These are phyloP conservation scores for Halcyon malimbica DNA, from an alignment of 2,113 vertebrate genomes.

Conservation along the genomic window DNA sequence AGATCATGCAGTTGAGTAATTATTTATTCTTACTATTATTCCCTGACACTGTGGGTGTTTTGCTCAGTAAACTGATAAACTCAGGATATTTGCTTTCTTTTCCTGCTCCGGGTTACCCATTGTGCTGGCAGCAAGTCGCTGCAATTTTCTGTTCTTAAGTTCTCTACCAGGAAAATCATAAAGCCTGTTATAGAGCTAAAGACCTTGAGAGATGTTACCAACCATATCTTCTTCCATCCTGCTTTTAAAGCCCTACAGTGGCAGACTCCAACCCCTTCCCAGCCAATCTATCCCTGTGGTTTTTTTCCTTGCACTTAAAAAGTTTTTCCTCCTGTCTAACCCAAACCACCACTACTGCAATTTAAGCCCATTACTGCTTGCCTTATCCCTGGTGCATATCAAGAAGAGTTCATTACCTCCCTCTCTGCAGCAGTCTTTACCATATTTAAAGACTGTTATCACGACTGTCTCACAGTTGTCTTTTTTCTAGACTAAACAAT, in stretches of 20 bases:
- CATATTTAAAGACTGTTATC: constrained; percentile 58
- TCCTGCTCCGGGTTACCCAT: background rate
- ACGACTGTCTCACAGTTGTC: constrained; percentile 54
- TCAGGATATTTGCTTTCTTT: background rate
- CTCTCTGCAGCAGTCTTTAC: background rate
- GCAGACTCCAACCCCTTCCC: background rate
- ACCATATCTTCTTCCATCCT: background rate
- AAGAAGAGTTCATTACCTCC: constrained; percentile 52
- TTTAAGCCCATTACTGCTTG: constrained; percentile 51
- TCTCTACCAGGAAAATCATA: background rate
- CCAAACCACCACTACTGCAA: constrained; percentile 10
- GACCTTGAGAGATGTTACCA: background rate
- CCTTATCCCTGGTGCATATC: constrained; percentile 27
- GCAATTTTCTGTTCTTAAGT: background rate
- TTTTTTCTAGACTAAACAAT: constrained; percentile 66
- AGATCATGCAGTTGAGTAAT: background rate
- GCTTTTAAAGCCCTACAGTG: background rate
- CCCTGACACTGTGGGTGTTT: background rate
- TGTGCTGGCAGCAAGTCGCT: background rate
- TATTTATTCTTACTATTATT: background rate
- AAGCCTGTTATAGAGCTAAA: background rate
- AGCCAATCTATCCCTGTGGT: background rate
- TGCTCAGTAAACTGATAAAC: background rate
- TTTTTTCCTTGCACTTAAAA: background rate
- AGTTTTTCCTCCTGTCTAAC: constrained; percentile 33